Conservation (phyloP, 2,888 invertebrate species). For the Synanthedon myopaeformis region DNA sequence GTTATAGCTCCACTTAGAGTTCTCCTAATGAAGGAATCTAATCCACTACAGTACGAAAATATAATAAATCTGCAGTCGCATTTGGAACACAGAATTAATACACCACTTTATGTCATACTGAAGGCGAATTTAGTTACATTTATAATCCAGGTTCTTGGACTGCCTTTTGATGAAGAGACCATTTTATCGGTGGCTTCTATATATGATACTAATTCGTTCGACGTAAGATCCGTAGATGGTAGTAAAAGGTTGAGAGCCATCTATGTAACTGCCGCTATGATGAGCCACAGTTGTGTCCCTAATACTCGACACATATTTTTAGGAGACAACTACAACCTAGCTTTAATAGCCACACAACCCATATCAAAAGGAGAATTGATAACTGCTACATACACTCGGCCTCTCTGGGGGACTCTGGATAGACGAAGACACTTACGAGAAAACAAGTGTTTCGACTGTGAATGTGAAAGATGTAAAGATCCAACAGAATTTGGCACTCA, state of each 20-base stretch:
- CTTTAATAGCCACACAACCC: slow-evolving; percentile 73
- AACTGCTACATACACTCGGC: slow-evolving; percentile 78
- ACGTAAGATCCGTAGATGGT: slow-evolving; percentile 68
- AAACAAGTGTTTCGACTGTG: slow-evolving; percentile 77
- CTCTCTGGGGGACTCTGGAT: slow-evolving; percentile 76
- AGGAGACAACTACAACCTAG: slow-evolving; percentile 70
- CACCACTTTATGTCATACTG: slow-evolving; percentile 70
- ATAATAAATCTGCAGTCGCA: slow-evolving; percentile 72
- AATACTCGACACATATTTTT: slow-evolving; percentile 78
- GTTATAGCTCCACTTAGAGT: slow-evolving; percentile 76
- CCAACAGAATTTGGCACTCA: slow-evolving; percentile 76
- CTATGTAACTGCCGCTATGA: slow-evolving; percentile 75
- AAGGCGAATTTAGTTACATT: slow-evolving; percentile 74
- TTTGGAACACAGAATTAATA: slow-evolving; percentile 70
- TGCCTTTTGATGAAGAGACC: slow-evolving; percentile 68
- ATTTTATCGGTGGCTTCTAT: slow-evolving; percentile 75
- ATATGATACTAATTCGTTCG: slow-evolving; percentile 79
- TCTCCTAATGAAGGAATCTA: slow-evolving; percentile 68
- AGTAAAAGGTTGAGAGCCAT: slow-evolving; percentile 70
- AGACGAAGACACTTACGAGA: slow-evolving; percentile 72
- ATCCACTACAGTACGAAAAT: slow-evolving; percentile 66
- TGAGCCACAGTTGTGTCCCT: slow-evolving; percentile 79
- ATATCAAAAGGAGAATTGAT: slow-evolving; percentile 77
- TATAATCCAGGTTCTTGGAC: slow-evolving; percentile 66
- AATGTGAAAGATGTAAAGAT: slow-evolving; percentile 76